Percentiles rank a stretch among this genome's conserved stretches.
These are phyloP conservation scores for Taurulus bubalis DNA, from an alignment of 2,113 vertebrate genomes.

Conservation along the genomic window DNA sequence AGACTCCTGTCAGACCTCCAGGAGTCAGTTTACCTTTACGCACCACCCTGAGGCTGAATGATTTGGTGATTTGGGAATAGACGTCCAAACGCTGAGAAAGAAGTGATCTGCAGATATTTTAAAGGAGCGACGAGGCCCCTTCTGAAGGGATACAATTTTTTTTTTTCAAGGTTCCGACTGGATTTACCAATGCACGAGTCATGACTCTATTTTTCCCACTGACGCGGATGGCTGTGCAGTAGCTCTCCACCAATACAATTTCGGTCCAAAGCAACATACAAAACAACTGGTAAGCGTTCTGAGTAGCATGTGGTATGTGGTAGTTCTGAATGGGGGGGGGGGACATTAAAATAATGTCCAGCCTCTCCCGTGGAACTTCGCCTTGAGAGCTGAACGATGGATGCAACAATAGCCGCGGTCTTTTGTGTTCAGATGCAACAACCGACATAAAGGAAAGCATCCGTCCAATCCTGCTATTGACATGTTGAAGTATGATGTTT, in stretches of 20 bases:
- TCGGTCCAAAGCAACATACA: constrained; percentile 33
- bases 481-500: background rate
- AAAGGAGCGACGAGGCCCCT: constrained; percentile 16
- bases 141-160: background rate
- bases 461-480: background rate
- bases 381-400: background rate
- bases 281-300: constrained; percentile 62
- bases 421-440: background rate
- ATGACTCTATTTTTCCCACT: constrained; percentile 62
- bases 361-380: constrained; percentile 5
- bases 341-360: background rate
- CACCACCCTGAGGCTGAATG: constrained; percentile 59
- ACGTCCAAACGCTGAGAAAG: constrained; percentile 24
- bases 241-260: constrained; percentile 46
- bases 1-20: constrained; percentile 62
- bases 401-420: background rate
- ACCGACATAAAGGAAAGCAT: background rate
- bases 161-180: constrained; percentile 30
- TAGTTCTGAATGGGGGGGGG: background rate
- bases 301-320: constrained; percentile 5
- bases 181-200: constrained; percentile 67
- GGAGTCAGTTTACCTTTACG: constrained; percentile 63
- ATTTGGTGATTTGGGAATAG: constrained; percentile 50
- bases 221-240: constrained; percentile 58
- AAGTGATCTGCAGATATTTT: constrained; percentile 16